These are phyloP conservation scores for Drosophila multiciliata DNA, from an alignment of 2,888 invertebrate species.

Conservation along the genomic window DNA sequence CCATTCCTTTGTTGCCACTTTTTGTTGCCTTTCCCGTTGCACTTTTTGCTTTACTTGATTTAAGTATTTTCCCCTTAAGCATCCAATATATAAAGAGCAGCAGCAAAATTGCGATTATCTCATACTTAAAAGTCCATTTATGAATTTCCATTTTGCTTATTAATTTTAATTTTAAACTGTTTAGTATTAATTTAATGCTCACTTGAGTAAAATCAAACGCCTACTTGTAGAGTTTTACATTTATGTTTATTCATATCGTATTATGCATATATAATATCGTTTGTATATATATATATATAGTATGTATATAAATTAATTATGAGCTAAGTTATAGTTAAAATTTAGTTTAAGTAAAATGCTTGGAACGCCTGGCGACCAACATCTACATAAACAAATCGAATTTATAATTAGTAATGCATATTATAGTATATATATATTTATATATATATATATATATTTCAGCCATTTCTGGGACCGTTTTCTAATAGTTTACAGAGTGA, in stretches of 20 bases:
- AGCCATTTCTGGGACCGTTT: constrained; percentile 12
- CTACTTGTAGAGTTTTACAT: constrained; percentile 29
- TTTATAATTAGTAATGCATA: constrained; percentile 21
- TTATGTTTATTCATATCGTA: constrained; percentile 47
- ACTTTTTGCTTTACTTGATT: not conserved
- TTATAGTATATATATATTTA: constrained; percentile 15
- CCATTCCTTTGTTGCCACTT: constrained; percentile 7
- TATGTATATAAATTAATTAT: constrained; percentile 45
- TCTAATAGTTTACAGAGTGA: constrained; percentile 63
- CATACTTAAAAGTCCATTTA: not conserved
- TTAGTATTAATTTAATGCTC: not conserved
- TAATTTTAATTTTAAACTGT: not conserved
- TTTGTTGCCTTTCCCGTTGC: not conserved
- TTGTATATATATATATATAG: constrained; percentile 51
- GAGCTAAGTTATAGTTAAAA: constrained; percentile 67
- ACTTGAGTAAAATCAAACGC: constrained; percentile 1
- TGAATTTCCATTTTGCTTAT: not conserved
- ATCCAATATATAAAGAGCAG: not conserved
- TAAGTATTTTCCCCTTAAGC: not conserved
- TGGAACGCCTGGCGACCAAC: constrained; percentile 65
- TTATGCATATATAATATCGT: constrained; percentile 47
- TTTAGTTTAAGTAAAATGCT: constrained; percentile 62
- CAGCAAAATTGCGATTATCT: not conserved
- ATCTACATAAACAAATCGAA: constrained; percentile 41
- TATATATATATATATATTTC: constrained; percentile 11